Evolutionary conservation across 2,888 invertebrate species (phyloP), one percentile per base, ranked within the genome.

Genomic region (Embidobia sp.): DNA sequence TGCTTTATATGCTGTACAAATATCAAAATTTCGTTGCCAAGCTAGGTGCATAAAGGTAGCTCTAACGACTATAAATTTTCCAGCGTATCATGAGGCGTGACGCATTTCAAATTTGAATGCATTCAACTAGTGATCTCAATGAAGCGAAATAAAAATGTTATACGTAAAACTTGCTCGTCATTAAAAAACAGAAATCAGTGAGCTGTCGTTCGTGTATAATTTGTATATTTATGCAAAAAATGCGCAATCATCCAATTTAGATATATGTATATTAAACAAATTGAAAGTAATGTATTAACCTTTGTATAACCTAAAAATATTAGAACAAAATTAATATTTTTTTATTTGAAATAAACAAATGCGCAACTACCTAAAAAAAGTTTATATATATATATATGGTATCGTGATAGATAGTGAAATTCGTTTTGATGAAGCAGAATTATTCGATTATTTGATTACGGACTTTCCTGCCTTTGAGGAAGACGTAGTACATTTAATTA

Each of bases 401-500:
- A n/a, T 22, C 13, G 27, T 16, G 10, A 51, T 51, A 1, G 51
- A 33, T 51, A 51, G 13, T 7, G 31, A 16, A 10, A 40, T 8
- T 27, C 5, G 13, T 31, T 33, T 33, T 55, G 26, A 37, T 48
- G 4, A 19, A 40, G 55, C 49, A 42, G n/a, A 48, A 69, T 49
- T 33, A 61, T 59, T 26, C 10, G 49, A 59, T 69, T 69, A 70
- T 42, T 51, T 31, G 13, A 44, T 44, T 44, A 33, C 18, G 42
- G 8, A 13, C 26, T 61, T 57, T 22, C 6, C 31, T 31, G 40
- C 8, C 69, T 37, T 29, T 46, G 18, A 15, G 33, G 29, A 42
- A 48, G 31, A 29, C 15, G 16, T 15, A 51, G 49, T 42, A 63
- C 31, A 55, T 63, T 63, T 61, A 72, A 72, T 72, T 61, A 72